Conservation (phyloP, 2,888 invertebrate species). For the Sphaerophoria rueppellii region DNA sequence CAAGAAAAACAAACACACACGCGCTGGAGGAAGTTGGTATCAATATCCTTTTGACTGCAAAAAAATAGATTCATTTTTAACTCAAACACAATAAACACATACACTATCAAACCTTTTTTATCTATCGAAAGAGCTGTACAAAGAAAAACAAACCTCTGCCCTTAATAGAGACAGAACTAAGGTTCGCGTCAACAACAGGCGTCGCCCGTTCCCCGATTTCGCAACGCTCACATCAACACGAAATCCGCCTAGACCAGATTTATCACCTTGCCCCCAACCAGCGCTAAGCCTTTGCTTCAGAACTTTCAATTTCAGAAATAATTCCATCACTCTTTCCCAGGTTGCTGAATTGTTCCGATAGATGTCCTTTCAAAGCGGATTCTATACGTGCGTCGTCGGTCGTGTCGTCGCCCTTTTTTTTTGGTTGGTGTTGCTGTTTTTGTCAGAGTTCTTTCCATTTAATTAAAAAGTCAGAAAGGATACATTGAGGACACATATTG, state of each 20-base stretch:
- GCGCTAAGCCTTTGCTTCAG: background rate
- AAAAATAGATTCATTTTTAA: too few relatives aligned
- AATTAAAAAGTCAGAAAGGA: conserved; percentile 65
- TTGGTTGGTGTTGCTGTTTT: conserved; percentile 1
- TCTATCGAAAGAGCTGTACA: background rate
- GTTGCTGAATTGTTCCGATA: background rate
- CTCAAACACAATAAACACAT: too few relatives aligned
- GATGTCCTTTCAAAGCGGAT: conserved; percentile 11
- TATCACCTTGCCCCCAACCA: background rate
- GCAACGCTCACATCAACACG: background rate
- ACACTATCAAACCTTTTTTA: too few relatives aligned
- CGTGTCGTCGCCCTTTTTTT: background rate
- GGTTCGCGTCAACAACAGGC: conserved; percentile 16
- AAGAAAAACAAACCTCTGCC: background rate
- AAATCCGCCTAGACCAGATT: conserved; percentile 33
- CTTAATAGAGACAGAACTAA: background rate
- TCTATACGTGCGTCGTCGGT: background rate
- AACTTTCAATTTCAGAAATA: conserved; percentile 54
- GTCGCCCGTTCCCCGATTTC: background rate
- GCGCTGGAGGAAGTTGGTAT: too few relatives aligned
- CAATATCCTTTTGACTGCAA: too few relatives aligned
- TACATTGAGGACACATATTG: conserved; percentile 44
- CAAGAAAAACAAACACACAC: too few relatives aligned
- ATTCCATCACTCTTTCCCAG: background rate
- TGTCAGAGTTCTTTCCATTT: conserved; percentile 52